Evolutionary conservation across 2,797 vertebrate species (phyloP).

Genomic region (Trichosurus vulpecula): DNA sequence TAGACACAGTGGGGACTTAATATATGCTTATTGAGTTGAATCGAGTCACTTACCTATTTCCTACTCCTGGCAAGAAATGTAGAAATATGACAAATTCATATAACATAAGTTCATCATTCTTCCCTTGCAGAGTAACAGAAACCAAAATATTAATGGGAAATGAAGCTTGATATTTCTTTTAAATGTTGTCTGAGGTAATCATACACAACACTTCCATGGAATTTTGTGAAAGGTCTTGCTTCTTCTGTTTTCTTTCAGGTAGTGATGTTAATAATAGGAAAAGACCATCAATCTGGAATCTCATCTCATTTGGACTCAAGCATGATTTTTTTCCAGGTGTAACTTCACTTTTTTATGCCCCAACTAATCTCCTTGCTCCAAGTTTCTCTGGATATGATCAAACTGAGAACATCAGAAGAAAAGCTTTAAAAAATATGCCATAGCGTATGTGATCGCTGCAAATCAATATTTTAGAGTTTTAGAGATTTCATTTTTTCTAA

Average conservation of each 20-base stretch:
- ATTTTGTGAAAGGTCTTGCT: conserved; percentile 34
- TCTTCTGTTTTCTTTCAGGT: conserved; percentile 59
- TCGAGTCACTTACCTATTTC: not conserved
- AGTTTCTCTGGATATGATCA: conserved; percentile 56
- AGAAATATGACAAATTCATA: not conserved
- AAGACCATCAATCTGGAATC: conserved; percentile 39
- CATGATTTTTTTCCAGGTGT: conserved; percentile 22
- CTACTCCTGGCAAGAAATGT: not conserved
- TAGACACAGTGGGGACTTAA: not conserved
- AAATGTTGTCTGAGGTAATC: conserved; percentile 57
- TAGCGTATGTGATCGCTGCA: conserved; percentile 26
- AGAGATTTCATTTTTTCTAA: conserved; percentile 40
- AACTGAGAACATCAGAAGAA: conserved; percentile 48
- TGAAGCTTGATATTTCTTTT: conserved; percentile 57
- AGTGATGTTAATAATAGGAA: conserved; percentile 50
- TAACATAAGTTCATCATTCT: not conserved
- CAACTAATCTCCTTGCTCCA: conserved; percentile 59
- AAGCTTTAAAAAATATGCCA: conserved; percentile 35
- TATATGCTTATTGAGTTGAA: not conserved
- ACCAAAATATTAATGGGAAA: conserved; percentile 49
- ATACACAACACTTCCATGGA: conserved; percentile 28
- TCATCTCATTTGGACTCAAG: conserved; percentile 34
- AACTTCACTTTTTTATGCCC: conserved; percentile 64
- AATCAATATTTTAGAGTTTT: conserved; percentile 50
- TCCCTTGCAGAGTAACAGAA: not conserved